These are phyloP conservation scores for Hermaeophaga mercurialis DNA, from an alignment of 2,888 invertebrate genomes.

Conservation along the genomic window DNA sequence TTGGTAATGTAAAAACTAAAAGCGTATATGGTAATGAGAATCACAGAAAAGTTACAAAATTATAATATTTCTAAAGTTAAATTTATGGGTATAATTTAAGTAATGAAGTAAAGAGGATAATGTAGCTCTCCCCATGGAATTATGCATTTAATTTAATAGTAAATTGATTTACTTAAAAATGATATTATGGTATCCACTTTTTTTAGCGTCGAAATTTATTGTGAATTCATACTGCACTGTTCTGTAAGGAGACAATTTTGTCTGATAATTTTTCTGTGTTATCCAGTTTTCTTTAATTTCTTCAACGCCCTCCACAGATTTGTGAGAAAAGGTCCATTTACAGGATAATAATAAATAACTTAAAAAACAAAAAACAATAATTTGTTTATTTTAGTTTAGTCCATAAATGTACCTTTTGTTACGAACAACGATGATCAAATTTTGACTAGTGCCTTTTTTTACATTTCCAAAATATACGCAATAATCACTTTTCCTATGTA, in stretches of 20 bases:
- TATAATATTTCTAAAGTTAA: too few relatives aligned
- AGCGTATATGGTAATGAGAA: too few relatives aligned
- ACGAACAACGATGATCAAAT: conserved; percentile 37
- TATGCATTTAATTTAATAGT: too few relatives aligned
- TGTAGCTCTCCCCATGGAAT: too few relatives aligned
- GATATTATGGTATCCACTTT: conserved; percentile 46
- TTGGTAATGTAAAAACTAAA: conserved; percentile 53
- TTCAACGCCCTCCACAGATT: neutral
- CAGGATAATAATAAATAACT: conserved; percentile 42
- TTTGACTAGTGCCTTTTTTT: conserved; percentile 20
- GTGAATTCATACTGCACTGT: conserved; percentile 47
- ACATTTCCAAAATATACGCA: conserved; percentile 42
- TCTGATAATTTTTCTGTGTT: conserved; percentile 41
- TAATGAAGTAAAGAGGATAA: too few relatives aligned
- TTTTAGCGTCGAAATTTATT: conserved; percentile 38
- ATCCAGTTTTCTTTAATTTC: conserved; percentile 40
- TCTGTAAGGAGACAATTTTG: conserved; percentile 47
- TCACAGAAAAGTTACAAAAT: too few relatives aligned
- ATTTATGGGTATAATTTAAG: too few relatives aligned
- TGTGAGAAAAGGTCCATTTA: conserved; percentile 45
- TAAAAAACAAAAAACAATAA: conserved; percentile 29
- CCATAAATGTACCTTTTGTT: conserved; percentile 51
- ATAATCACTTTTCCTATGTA: conserved; percentile 37
- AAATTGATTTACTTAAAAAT: conserved; percentile 53
- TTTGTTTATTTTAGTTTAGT: neutral